Base-by-base conservation (phyloP, 2,888 invertebrate genomes). In the Zelleria hepariella region DNA sequence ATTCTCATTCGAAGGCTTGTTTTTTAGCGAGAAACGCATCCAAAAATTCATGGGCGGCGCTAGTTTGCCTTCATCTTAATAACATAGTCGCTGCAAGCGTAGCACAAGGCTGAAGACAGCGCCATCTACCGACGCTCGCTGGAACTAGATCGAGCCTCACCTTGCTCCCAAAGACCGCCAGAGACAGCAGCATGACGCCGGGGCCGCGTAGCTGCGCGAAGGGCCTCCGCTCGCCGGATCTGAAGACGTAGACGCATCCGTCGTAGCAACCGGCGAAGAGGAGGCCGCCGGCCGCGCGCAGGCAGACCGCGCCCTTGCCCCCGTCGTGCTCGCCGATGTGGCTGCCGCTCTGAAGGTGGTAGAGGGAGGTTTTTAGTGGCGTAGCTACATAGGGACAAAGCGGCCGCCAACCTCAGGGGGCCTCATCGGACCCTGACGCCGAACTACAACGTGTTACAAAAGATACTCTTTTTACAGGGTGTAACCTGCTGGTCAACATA, bases 221-320 rank as follows among this genome's bases (percentile, higher is more conserved):
- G 65, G 92, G 91, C 10, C 90, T 80, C 1, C 79, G 75, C 64
- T 89, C 84, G 5, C 81, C 79, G 65, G 90, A 90, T 64, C 92
- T 86, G 77, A 92, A 93, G 61, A 94, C 90, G 76, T 94, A 95
- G 67, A 95, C 92, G 73, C 91, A 92, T 62, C 95, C 95, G 81
- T 94, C 94, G 75, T 94, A 94, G 81, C 94, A 95, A 65, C 94
- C 94, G 52, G 93, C 93, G 78, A 92, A 88, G 62, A 93, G 79
- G 49, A 92, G 84, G 48, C 93, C 91, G 64, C 91, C 90, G 52
- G 90, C 88, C 57, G 92, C 82, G 61, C 92, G 91, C 88, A 95
- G 90, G 63, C 94, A 93, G 48, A 94, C 92, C 55, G 94, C 93
- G 18, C 94, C 94, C 70, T 93, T 93, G 52, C 94, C 93, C 49